phyloP scores from a whole-genome alignment of 2,888 invertebrate species.

The Erebia palarica region DNA sequence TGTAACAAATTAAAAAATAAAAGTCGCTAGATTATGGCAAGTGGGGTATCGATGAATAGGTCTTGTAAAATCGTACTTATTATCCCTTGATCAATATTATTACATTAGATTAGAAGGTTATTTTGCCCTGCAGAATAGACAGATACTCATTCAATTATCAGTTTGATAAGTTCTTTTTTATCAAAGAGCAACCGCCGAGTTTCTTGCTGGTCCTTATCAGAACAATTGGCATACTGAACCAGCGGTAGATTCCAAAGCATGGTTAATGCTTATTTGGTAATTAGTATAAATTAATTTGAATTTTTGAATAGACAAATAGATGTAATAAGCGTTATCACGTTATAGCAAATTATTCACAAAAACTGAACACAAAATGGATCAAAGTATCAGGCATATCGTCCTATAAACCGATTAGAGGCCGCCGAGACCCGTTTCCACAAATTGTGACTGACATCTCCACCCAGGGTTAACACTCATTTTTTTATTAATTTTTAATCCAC shows the following conservation, averaged over 20 bases:
- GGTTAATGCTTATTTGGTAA: no score
- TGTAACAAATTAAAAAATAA: no score
- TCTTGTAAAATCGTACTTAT: no score
- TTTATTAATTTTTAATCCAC: slow-evolving; percentile 39
- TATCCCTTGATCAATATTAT: no score
- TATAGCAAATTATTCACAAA: background rate
- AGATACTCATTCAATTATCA: no score
- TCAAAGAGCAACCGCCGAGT: no score
- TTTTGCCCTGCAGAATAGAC: background rate
- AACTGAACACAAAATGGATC: slow-evolving; percentile 33
- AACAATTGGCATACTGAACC: no score
- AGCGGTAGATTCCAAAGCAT: no score
- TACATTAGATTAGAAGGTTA: background rate
- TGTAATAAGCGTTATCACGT: background rate
- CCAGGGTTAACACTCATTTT: slow-evolving; percentile 46
- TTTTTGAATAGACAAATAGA: background rate
- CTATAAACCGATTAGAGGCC: slow-evolving; percentile 65
- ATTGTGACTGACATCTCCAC: slow-evolving; percentile 64
- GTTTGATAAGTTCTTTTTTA: no score
- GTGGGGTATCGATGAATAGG: no score
- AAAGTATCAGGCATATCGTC: slow-evolving; percentile 46
- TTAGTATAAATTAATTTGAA: background rate
- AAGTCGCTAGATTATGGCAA: no score
- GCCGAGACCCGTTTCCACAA: slow-evolving; percentile 62
- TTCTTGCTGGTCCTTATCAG: no score